Base-by-base conservation (phyloP, 2,797 vertebrate genomes). In the Carduelis carduelis region DNA sequence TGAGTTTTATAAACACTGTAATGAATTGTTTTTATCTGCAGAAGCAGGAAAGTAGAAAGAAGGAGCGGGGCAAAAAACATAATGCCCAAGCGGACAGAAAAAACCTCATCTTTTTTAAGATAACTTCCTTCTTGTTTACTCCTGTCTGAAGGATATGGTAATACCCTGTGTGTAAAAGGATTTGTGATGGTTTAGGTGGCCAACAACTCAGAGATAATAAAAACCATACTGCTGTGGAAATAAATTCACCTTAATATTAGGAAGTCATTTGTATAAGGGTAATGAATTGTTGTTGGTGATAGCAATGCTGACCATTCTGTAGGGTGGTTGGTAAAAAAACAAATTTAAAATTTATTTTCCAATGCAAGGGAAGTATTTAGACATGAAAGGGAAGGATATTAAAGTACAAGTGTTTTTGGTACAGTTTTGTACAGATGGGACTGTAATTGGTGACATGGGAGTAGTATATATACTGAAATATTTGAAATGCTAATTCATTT, bases 401-500 rank as follows among this genome's bases (percentile, higher is more conserved):
- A 86, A 88, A 91, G 76, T 66, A 52, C 1, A 1, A 60, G 47
- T 74, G 56, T 53, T 95, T 95, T 84, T 88, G 30, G 20, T 83
- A 76, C 24, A 44, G 34, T 77, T 95, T 96, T 78, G 43, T 94
- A 83, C 82, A 89, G 92, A 89, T 83, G 82, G 84, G 46, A 56
- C n/a, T 76, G 41, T 96, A 95, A 91, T 95, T 91, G 85, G 65
- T 90, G 61, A 85, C 82, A 72, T 81, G 94, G 93, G 94, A 95
- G 90, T 96, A 88, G 59, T 79, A 32, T 46, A 64, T 88, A 63
- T 70, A 76, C 65, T 53, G 82, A 86, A 93, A 93, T 94, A 92
- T 93, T 95, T 96, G 95, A 96, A 96, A 91, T 95, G 87, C 76
- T 95, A 93, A 94, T 96, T 80, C 7, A 46, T 79, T 95, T 94